Percentiles rank a stretch among this genome's conserved stretches.
These are phyloP conservation scores for Halcyon smyrnensis DNA, from an alignment of 2,797 vertebrate genomes.

Conservation along the genomic window DNA sequence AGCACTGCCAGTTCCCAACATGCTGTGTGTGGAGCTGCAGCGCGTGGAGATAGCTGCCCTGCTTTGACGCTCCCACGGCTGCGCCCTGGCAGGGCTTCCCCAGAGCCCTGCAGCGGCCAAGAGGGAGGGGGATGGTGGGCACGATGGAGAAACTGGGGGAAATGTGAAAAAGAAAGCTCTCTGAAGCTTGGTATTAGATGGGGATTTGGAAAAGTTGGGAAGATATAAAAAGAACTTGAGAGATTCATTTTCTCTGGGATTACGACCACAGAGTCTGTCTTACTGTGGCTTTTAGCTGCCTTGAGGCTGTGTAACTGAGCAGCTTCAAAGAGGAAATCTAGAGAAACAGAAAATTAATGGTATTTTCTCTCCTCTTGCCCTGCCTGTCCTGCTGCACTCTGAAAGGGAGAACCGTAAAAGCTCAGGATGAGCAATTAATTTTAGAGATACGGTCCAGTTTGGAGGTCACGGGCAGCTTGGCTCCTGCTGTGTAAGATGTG, in stretches of 20 bases:
- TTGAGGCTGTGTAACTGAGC: not conserved
- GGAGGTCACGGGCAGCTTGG: not conserved
- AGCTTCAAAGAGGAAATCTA: slow-evolving; percentile 15
- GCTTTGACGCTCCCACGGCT: not conserved
- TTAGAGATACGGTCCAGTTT: not conserved
- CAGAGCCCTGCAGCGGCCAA: not conserved
- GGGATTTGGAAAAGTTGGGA: slow-evolving; percentile 34
- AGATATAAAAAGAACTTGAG: not conserved
- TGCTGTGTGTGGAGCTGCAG: not conserved
- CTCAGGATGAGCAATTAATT: not conserved
- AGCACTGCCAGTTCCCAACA: rapidly evolving
- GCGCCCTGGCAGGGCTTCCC: not conserved
- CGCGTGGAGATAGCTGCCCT: not conserved
- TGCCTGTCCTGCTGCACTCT: not conserved
- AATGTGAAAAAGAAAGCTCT: not conserved
- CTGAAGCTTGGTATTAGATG: not conserved
- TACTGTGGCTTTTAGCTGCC: not conserved
- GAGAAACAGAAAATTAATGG: not conserved
- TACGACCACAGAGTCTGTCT: not conserved
- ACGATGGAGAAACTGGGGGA: not conserved
- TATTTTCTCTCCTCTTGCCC: not conserved
- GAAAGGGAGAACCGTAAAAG: not conserved
- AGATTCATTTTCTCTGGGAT: slow-evolving; percentile 24
- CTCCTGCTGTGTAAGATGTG: not conserved
- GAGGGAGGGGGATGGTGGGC: not conserved